phyloP scores from a whole-genome alignment of 2,888 invertebrate genomes.

The Mythimna pallens region DNA sequence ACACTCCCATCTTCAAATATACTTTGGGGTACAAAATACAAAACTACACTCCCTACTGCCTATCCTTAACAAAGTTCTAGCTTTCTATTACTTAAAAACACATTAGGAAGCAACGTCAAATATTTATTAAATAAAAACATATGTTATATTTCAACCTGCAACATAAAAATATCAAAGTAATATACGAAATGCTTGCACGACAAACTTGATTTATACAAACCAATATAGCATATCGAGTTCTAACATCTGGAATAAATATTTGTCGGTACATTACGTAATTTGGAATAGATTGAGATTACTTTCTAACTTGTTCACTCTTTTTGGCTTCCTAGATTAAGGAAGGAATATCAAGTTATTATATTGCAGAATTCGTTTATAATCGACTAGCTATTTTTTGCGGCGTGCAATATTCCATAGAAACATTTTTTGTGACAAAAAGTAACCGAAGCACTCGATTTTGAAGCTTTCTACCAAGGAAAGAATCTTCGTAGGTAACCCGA shows the following conservation, averaged over 20 bases:
- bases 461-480: not conserved
- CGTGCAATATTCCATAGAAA: not conserved
- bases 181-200: constrained; percentile 37
- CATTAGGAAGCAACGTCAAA: constrained; percentile 19
- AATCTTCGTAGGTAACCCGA: not conserved
- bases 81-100: constrained; percentile 25
- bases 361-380: not conserved
- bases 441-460: not conserved
- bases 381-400: too few species aligned
- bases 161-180: constrained; percentile 28
- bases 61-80: not conserved
- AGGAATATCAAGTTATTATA: constrained; percentile 7
- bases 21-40: not conserved
- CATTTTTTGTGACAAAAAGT: not conserved
- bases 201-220: constrained; percentile 52
- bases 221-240: constrained; percentile 48
- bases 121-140: constrained; percentile 10
- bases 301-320: constrained; percentile 28
- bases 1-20: not conserved
- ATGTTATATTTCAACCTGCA: constrained; percentile 23
- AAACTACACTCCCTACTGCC: too few species aligned
- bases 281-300: constrained; percentile 44
- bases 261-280: constrained; percentile 46
- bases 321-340: constrained; percentile 26
- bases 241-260: constrained; percentile 58